Conservation (phyloP, 2,888 invertebrate genomes). For the Andrena camellia region DNA sequence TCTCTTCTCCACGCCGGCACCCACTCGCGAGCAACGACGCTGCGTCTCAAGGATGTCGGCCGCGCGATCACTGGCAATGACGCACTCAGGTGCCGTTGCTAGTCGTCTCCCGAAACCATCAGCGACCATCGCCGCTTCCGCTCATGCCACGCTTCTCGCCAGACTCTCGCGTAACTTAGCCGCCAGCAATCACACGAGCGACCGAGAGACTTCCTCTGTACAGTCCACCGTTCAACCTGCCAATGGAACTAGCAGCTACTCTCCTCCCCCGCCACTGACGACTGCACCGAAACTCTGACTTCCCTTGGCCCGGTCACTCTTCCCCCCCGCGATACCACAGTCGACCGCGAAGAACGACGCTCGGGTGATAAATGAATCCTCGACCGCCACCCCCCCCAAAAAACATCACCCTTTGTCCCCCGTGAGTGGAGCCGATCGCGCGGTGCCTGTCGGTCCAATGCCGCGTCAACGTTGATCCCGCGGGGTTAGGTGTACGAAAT, state of each 20-base stretch:
- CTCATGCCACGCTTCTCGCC: slow-evolving; percentile 14
- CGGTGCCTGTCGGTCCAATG: neutral
- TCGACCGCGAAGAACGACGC: neutral
- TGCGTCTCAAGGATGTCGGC: slow-evolving; percentile 53
- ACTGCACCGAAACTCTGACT: too few relatives aligned
- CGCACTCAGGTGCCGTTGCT: slow-evolving; percentile 29
- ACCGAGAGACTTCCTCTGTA: too few relatives aligned
- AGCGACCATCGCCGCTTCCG: slow-evolving; percentile 5
- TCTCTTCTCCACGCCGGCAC: slow-evolving; percentile 27
- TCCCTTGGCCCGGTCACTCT: neutral
- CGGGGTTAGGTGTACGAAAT: slow-evolving; percentile 46
- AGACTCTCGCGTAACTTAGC: neutral
- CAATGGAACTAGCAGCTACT: too few relatives aligned
- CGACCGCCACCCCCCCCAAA: neutral
- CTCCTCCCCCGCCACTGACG: neutral
- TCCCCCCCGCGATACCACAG: neutral
- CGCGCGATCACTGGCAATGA: slow-evolving; percentile 22
- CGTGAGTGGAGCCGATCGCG: neutral
- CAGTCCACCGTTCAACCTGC: too few relatives aligned
- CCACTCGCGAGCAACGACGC: slow-evolving; percentile 18
- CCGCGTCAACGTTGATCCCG: neutral
- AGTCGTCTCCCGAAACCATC: slow-evolving; percentile 27
- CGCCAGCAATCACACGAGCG: too few relatives aligned
- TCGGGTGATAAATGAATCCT: neutral
- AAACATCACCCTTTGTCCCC: neutral